Percentiles rank a stretch among this genome's conserved stretches.
Evolutionary conservation across 2,797 vertebrate genomes (phyloP).

Genomic region (Liparis tanakae): DNA sequence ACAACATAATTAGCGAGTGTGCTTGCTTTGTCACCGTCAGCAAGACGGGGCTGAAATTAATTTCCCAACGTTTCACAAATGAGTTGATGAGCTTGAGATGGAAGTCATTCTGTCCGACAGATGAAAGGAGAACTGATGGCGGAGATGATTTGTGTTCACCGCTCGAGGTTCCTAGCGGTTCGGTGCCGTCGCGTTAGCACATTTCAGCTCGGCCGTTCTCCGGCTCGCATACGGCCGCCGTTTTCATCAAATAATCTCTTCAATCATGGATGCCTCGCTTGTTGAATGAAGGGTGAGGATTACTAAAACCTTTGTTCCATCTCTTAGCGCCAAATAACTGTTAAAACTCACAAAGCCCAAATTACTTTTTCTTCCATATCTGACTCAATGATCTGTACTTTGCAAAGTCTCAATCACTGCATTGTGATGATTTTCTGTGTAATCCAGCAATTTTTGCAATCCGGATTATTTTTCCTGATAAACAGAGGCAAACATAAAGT

Average conservation of each 20-base stretch:
- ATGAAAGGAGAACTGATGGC: constrained; percentile 60
- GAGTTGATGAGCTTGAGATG: constrained; percentile 67
- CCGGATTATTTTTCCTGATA: constrained; percentile 77
- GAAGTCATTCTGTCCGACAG: constrained; percentile 56
- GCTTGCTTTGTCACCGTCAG: constrained; percentile 63
- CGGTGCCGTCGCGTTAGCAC: constrained; percentile 20
- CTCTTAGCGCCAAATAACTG: constrained; percentile 46
- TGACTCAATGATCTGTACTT: constrained; percentile 54
- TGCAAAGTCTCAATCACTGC: constrained; percentile 70
- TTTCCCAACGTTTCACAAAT: constrained; percentile 67
- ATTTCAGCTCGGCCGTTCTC: constrained; percentile 31
- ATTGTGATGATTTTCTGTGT: constrained; percentile 74
- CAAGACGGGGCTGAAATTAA: constrained; percentile 68
- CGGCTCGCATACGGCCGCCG: constrained; percentile 30
- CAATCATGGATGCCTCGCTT: constrained; percentile 61
- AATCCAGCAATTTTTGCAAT: constrained; percentile 81
- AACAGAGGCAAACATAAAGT: constrained; percentile 66
- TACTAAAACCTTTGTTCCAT: constrained; percentile 61
- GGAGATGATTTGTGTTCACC: constrained; percentile 50
- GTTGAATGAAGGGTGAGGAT: constrained; percentile 61
- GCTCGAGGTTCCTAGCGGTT: constrained; percentile 33
- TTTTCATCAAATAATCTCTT: constrained; percentile 72
- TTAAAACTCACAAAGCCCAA: constrained; percentile 60
- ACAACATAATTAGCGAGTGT: constrained; percentile 61
- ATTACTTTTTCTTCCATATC: constrained; percentile 69